Base-by-base conservation (phyloP, 2,797 vertebrate species). In the Xerus rutilus region DNA sequence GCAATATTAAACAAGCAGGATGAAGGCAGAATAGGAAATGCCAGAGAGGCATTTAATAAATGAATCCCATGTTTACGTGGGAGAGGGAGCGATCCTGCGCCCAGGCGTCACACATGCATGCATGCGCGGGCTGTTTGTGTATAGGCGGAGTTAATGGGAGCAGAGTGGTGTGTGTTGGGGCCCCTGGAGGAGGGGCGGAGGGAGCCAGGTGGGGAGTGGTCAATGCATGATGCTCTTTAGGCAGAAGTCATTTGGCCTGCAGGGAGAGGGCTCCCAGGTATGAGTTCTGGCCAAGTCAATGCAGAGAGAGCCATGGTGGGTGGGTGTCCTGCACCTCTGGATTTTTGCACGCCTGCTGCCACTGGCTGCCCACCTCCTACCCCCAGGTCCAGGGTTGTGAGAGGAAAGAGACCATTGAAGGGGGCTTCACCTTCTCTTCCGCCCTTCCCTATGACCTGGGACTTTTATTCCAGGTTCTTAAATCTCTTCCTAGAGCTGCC, bases 1-100 rank as follows among this genome's bases (percentile, higher is more conserved):
- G 98, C 97, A 96, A 97, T 98, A 98, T 98, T 98, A 98, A 98
- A 98, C 94, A 97, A 98, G 98, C 96, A 15, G 96, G 64, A 94
- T 96, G 98, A 97, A 97, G 98, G 98, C 72, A 95, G 97, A 98
- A 97, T 97, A 97, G 98, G 98, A 98, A 98, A 98, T 98, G 98
- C 98, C 98, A 98, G 97, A 1, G 82, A 98, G 96, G 94, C 98
- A 95, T 98, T 98, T 98, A 98, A 98, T 98, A 98, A 98, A 98
- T 91, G 97, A 97, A 97, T 96, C 96, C 93, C 14, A 10, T 79
- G 97, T 98, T 98, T 97, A 91, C 0, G 85, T 96, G 95, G 97
- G 97, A 96, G 98, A 94, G 85, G 85, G 91, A 92, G 21, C 65
- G 95, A 96, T 72, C 95, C 93, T 94, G 81, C 81, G 97, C 82